phyloP scores from a whole-genome alignment of 2,888 invertebrate genomes.

The Homarus gammarus region DNA sequence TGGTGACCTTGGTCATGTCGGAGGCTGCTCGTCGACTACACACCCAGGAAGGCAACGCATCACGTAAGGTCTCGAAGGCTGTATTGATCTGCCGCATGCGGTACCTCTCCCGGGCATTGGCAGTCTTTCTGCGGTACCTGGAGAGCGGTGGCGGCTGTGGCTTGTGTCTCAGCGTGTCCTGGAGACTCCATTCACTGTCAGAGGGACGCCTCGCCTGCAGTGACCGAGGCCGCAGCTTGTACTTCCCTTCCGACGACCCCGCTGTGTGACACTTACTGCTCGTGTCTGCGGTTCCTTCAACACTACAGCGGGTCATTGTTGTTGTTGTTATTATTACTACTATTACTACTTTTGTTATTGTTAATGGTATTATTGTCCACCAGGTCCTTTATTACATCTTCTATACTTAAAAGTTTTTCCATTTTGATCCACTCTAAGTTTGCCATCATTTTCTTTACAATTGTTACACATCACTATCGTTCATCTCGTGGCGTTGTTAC shows the following conservation, averaged over 20 bases:
- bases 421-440: not conserved
- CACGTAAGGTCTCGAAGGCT: conserved; percentile 27
- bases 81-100: conserved; percentile 39
- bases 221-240: conserved; percentile 31
- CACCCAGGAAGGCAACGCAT: conserved; percentile 27
- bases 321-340: too few species aligned
- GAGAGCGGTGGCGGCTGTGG: conserved; percentile 29
- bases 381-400: not conserved
- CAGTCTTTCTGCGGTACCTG: conserved; percentile 37
- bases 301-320: too few species aligned
- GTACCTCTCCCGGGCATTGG: conserved; percentile 29
- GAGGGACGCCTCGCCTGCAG: conserved; percentile 22
- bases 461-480: not conserved
- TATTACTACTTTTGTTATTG: too few species aligned
- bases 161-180: conserved; percentile 27
- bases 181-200: conserved; percentile 26
- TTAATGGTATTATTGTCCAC: not conserved
- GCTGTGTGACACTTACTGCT: too few species aligned
- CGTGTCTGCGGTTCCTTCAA: too few species aligned
- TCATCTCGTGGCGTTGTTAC: too few species aligned
- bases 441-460: not conserved
- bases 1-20: conserved; percentile 32
- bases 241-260: conserved; percentile 25
- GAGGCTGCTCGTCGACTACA: conserved; percentile 22
- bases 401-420: not conserved